Evolutionary conservation across 2,797 vertebrate species (phyloP), one percentile per base, ranked within the genome.

Genomic region (Synaphobranchus kaupii): DNA sequence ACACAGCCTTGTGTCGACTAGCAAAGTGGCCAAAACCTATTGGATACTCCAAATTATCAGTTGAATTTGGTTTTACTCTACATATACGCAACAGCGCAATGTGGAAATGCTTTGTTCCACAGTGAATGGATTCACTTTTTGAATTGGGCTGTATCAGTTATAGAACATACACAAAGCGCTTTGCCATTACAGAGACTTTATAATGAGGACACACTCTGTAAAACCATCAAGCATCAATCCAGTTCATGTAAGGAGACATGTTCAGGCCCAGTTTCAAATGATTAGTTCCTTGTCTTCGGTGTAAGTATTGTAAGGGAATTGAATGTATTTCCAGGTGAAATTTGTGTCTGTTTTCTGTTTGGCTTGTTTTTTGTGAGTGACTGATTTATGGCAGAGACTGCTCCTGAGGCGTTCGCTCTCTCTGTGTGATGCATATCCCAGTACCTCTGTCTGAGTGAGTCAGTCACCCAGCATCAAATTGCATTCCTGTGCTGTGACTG

Each of bases 401-500:
- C 73, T 39, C 17, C 73, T 47, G 17, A 25, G 73, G 34, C 6
- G 25, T 44, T 78, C 73, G 1, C 73, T 78, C 66, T 0, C 25
- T 28, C 15, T 34, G 3, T 34, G 28, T 20, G 9, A 34, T 0
- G 4, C 5, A 2, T 7, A 20, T 48, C 76, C 76, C 44, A 50
- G 76, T 25, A 50, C 44, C 76, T 50, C 47, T 48, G 47, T n/a
- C 76, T 48, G 76, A 22, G 4, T 68, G 63, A n/a, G 63, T 68
- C 25, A 68, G 76, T 80, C 76, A n/a, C 44, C 60, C 39, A 80
- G 76, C 76, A 80, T 25, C 39, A 47, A 22, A 48, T 4, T 80
- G 76, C 76, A 80, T 80, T 80, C 44, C 47, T 50, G 25, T 80
- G 76, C 76, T 25, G 22, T 80, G 76, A 48, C 44, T 9, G 76